Base-by-base conservation (phyloP, 53 echinoderm and acorn worm genomes). In the Pentamera pediparva region DNA sequence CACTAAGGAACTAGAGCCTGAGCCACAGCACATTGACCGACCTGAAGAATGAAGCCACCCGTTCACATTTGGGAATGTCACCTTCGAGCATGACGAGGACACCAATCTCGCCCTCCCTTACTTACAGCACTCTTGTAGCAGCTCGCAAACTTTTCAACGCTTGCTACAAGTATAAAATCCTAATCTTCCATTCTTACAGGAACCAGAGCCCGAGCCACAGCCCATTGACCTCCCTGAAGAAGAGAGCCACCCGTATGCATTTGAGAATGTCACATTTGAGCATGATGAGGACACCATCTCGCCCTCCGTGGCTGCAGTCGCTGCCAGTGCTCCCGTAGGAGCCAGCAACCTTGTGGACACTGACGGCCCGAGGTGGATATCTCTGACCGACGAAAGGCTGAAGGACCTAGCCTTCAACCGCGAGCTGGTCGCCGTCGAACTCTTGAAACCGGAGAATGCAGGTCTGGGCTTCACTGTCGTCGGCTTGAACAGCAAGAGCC, bases 381-480 rank as follows among this genome's bases (percentile, higher is more conserved):
- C 76, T 20, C 45, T 67, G 3, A 58, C 32, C 3, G 87, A 84
- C 3, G 69, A 64, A 8, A 69, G 81, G 6, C 62, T 98, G 15
- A 70, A 56, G 7, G 83, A 88, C 51, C 52, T 88, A 49, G 88
- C 98, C 18, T 83, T 86, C 47, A 91, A 91, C 13, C 49, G 98
- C 30, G 91, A 98, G 38, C 83, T 98, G 41, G 58, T 77, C 55
- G 80, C 83, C 32, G 79, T 98, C 3, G 81, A 92, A 41, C 75
- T 98, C 63, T 58, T 74, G 41, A 98, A 98, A 59, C 89, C 86
- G 13, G 84, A 86, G 69, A 83, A 76, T 29, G 78, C 91, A n/a
- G 98, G 98, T 2, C 89, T 98, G 2, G 98, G 98, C 17, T 98
- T 98, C 86, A 98, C 91, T 59, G 98, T 98, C 38, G 89, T 92